A percentile compares a stretch with the other conserved stretches of the same genome.
Conservation (phyloP, 2,113 vertebrate genomes). For the Pelodiscus sinensis region DNA sequence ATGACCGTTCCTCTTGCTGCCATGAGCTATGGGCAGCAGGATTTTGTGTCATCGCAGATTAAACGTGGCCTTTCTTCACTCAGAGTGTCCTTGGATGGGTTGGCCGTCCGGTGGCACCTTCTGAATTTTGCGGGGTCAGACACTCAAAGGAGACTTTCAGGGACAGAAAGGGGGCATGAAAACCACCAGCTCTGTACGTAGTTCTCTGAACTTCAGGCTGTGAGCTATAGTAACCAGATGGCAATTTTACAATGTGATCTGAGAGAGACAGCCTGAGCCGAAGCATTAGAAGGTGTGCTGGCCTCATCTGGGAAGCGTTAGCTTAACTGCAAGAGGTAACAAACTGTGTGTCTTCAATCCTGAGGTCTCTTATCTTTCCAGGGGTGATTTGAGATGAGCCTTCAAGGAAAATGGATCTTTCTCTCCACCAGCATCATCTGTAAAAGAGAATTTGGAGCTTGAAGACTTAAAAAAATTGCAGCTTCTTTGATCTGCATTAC, state of each 20-base stretch:
- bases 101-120: conserved; percentile 30
- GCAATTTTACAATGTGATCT: not conserved
- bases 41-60: conserved; percentile 58
- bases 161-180: not conserved
- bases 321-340: not conserved
- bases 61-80: conserved; percentile 61
- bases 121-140: conserved; percentile 58
- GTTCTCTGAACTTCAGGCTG: not conserved
- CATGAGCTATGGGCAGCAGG: conserved; percentile 28
- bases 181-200: too few species aligned
- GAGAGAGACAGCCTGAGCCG: not conserved
- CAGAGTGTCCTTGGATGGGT: conserved; percentile 17
- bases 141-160: not conserved
- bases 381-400: not conserved
- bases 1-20: conserved; percentile 62
- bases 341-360: not conserved
- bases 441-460: not conserved
- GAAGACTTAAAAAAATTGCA: not conserved
- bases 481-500: not conserved
- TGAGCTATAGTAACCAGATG: not conserved
- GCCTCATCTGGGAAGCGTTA: not conserved
- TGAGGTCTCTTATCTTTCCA: not conserved
- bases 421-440: too few species aligned
- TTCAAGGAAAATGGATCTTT: not conserved
- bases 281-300: not conserved